Base-by-base conservation (phyloP, 2,797 vertebrate genomes). In the Buphagus erythrorhynchus region DNA sequence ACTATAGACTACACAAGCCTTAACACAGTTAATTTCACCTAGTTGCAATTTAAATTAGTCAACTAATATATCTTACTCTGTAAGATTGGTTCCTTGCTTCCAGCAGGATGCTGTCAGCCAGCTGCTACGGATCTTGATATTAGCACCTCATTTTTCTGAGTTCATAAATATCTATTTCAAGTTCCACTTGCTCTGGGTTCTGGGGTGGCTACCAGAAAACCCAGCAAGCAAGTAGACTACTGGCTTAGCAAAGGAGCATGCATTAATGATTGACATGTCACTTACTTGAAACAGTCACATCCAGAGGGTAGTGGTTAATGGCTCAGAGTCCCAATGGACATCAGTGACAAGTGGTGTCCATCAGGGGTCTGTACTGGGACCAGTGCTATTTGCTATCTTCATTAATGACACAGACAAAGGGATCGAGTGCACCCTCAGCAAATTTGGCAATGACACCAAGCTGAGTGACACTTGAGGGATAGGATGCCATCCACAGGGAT, bases 391-490 rank as follows among this genome's bases (percentile, higher is more conserved):
- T 68, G 5, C 6, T 42, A 42, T 36, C 31, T 48, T 48, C 40
- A 54, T 24, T 36, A 55, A 75, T 36, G 54, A 48, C 18, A 40
- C 3, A 11, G 38, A 52, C 17, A 68, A 67, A 74, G 35, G 4
- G 15, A 67, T 28, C 0, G 0, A 67, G 21, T 19, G 12, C 8
- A 31, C 12, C 12, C 21, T 19, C 33, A 35, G 2, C 21, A 74
- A 33, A 54, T n/a, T 16, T 48, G 16, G 26, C 12, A 13, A 20
- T 14, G 35, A 28, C 35, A 28, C 22, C 13, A 36, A 68, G 48
- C 10, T 81, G 48, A 81, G 15, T 42, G 26, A 25, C 4, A 48
- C 21, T 31, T 42, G 31, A 86, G 6, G 40, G 25, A 36, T 5
- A 2, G 16, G 42, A 55, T 48, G 40, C 5, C 40, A 20, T 61